phyloP scores from a whole-genome alignment of 2,113 vertebrate species.

The Plecturocebus donacophilus region DNA sequence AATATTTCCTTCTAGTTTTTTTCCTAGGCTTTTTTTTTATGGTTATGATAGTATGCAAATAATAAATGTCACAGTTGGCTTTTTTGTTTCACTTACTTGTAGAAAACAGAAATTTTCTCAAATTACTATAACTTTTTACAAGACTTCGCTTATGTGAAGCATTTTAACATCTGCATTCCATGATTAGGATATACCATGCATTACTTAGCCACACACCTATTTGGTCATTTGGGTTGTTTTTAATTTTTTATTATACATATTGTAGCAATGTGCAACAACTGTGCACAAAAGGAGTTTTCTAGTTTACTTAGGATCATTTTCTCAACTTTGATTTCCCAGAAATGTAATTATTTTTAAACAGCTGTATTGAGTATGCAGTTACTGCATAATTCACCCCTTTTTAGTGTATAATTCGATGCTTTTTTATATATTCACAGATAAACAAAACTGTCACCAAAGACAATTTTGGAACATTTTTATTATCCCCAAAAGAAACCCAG shows the following conservation, averaged over 20 bases:
- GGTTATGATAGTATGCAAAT: slow-evolving; percentile 29
- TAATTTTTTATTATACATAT: slow-evolving; percentile 31
- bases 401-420: not conserved
- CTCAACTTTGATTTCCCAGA: slow-evolving; percentile 17
- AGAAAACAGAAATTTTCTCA: slow-evolving; percentile 46
- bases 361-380: not conserved
- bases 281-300: slow-evolving; percentile 11
- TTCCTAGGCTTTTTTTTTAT: slow-evolving; percentile 52
- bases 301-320: slow-evolving; percentile 47
- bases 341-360: slow-evolving; percentile 22
- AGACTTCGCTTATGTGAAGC: slow-evolving; percentile 18
- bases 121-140: slow-evolving; percentile 36
- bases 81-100: slow-evolving; percentile 30
- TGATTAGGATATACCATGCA: not conserved
- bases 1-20: slow-evolving; percentile 26
- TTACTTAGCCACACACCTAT: not conserved
- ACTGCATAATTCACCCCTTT: not conserved
- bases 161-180: slow-evolving; percentile 57
- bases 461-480: not conserved
- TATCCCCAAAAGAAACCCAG: not conserved
- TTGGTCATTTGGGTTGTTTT: slow-evolving; percentile 46
- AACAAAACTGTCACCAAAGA: not conserved
- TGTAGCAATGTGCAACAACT: not conserved
- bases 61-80: not conserved
- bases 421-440: not conserved